These are phyloP conservation scores for Phengaris arion DNA, from an alignment of 2,888 invertebrate species.

Conservation along the genomic window DNA sequence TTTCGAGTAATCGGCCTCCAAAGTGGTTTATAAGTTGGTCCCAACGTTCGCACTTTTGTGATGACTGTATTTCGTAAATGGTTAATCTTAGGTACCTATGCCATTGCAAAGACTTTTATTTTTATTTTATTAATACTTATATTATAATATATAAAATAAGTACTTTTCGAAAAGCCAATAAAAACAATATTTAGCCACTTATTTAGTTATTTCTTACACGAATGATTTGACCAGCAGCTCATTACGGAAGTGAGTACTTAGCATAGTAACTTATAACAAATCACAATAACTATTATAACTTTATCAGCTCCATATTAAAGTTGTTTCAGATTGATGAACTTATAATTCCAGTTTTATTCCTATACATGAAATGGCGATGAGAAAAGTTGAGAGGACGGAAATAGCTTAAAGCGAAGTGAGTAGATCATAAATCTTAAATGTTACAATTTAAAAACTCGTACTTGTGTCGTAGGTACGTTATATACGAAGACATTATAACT, in stretches of 20 bases:
- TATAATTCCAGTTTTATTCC: neutral
- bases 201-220: neutral
- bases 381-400: conserved; percentile 2
- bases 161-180: neutral
- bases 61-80: no score
- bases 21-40: no score
- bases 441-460: neutral
- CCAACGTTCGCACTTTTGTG: no score
- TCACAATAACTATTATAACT: conserved; percentile 7
- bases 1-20: no score
- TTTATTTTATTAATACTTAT: no score
- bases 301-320: neutral
- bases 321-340: conserved; percentile 15
- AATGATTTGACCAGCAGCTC: neutral
- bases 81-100: no score
- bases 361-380: conserved; percentile 12
- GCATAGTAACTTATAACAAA: neutral
- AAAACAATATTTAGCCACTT: neutral
- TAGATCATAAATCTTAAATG: neutral
- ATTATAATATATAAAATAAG: no score
- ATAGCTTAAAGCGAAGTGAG: neutral
- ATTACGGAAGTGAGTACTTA: neutral
- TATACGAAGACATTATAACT: no score
- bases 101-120: no score
- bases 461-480: neutral